Base-by-base conservation (phyloP, 1,140 invertebrate genomes). In the Drosophila ambigua region DNA sequence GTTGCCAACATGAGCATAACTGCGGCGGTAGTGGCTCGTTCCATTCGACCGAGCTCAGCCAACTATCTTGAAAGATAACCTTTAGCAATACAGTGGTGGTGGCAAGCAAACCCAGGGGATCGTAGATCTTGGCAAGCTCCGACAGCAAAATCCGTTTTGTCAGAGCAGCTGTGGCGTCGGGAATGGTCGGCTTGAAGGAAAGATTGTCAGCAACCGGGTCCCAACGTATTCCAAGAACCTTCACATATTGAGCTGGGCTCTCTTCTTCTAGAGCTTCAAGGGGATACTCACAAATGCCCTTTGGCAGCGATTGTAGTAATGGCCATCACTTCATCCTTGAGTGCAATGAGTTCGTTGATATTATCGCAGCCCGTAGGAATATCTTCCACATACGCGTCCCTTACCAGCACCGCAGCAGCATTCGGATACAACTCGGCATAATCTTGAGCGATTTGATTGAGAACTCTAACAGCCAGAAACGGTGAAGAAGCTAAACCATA, bases 21-120 rank as follows among this genome's bases (percentile, higher is more conserved):
- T n/a, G n/a, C n/a, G n/a, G n/a, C 5, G 5, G 26, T 7, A 2
- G 5, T 6, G 26, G 26, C 6, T 26, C 7, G 16, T 53, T 8
- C 44, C 51, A 48, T 16, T 45, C 39, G 24, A 63, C 5, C 20
- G 28, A 26, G 24, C 43, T 46, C 26, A 46, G 51, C 28, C 51
- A 53, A 20, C 61, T 49, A 16, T 59, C 61, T 54, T 46, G 43
- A 48, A 63, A 53, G 7, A 48, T 8, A 7, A 55, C 39, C 28
- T 54, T 64, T 20, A 64, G n/a, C 9, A 52, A 28, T 1, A 62
- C 48, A 28, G 24, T 31, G 7, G 39, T 45, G 23, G 48, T 35
- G 4, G 26, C 48, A 28, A 43, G 23, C 20, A 55, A 39, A 20
- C 45, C 51, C 28, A 57, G 39, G n/a, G 23, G 23, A 41, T 64